Evolutionary conservation across 2,888 invertebrate genomes (phyloP).

Genomic region (Trypoxylon attenuatum): DNA sequence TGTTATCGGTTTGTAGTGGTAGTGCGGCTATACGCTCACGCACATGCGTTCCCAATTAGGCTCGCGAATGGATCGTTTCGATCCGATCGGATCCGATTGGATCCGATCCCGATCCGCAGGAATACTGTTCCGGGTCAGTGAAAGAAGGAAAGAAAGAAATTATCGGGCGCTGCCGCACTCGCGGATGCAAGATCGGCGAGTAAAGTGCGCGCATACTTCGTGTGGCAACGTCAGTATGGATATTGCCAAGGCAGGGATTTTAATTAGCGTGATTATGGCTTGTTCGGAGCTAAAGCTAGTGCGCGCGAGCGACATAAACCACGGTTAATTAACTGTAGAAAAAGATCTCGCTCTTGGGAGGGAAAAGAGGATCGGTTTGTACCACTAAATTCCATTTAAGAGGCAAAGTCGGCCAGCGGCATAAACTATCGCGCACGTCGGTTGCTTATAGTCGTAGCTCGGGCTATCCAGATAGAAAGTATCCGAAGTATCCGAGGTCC

Average conservation of each 20-base stretch:
- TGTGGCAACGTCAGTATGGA: conserved; percentile 17
- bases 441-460: not conserved
- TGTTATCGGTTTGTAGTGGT: too few species aligned
- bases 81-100: too few species aligned
- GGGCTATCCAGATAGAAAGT: not conserved
- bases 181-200: not conserved
- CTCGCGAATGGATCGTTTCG: too few species aligned
- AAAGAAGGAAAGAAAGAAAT: not conserved
- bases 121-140: not conserved
- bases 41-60: too few species aligned
- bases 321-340: conserved; percentile 37
- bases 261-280: conserved; percentile 35
- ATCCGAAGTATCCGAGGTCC: conserved; percentile 21
- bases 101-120: not conserved
- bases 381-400: conserved; percentile 29
- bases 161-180: not conserved
- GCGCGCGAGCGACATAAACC: conserved; percentile 32
- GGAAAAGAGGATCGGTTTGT: conserved; percentile 32
- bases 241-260: conserved; percentile 26
- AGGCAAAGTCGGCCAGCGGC: conserved; percentile 27
- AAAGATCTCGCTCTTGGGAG: conserved; percentile 36
- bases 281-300: conserved; percentile 13
- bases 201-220: not conserved
- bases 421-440: not conserved
- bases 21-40: too few species aligned